Conservation (phyloP, 23 tunicate genomes). For the Ciona savignyi region DNA sequence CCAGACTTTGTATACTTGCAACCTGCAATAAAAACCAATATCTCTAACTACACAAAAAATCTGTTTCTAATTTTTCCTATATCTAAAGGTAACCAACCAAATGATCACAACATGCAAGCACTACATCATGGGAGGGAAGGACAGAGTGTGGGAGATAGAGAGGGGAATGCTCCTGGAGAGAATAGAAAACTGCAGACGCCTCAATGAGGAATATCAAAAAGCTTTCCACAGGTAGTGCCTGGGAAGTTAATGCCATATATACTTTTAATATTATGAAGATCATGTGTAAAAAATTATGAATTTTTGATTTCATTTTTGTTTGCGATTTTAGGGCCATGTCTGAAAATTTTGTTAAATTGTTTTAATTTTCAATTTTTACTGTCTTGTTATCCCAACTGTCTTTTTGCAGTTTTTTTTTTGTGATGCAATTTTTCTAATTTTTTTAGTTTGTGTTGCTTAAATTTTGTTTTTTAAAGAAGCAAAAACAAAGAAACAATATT, state of each 20-base stretch:
- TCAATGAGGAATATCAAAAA: conserved; percentile 91
- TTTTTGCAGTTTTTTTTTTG: not conserved
- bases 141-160: conserved; percentile 94
- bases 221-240: conserved; percentile 96
- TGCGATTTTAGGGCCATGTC: too few species aligned
- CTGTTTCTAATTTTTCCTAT: too few species aligned
- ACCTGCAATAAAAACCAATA: too few species aligned
- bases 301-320: too few species aligned
- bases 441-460: not conserved
- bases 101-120: conserved; percentile 99
- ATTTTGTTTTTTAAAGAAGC: not conserved
- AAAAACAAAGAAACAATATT: not conserved
- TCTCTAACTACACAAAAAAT: too few species aligned
- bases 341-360: too few species aligned
- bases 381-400: not conserved
- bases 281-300: too few species aligned
- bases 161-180: conserved; percentile 58
- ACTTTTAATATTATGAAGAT: too few species aligned
- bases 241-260: too few species aligned
- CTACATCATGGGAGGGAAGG: conserved; percentile 95
- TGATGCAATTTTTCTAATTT: not conserved
- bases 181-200: conserved; percentile 59
- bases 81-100: conserved; percentile 91
- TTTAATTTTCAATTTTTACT: not conserved
- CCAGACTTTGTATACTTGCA: not conserved